These are phyloP conservation scores for Pseudonaja textilis DNA, from an alignment of 2,113 vertebrate species.

Conservation along the genomic window DNA sequence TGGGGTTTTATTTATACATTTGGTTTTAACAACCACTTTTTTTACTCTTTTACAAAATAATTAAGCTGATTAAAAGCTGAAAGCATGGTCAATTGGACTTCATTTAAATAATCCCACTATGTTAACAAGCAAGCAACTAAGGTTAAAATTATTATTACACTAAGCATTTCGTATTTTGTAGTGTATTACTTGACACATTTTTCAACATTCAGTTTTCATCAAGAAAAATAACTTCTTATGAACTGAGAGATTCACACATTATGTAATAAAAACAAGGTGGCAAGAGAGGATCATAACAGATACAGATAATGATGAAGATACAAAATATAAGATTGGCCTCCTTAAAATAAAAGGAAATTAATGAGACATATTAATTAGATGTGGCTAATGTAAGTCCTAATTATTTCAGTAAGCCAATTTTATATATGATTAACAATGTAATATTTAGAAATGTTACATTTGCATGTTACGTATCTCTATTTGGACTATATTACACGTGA, in stretches of 20 bases:
- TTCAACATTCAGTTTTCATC: slow-evolving; percentile 33
- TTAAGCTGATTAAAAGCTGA: slow-evolving; percentile 52
- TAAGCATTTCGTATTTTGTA: slow-evolving; percentile 75
- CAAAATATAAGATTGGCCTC: not conserved
- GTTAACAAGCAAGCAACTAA: slow-evolving; percentile 61
- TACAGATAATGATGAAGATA: not conserved
- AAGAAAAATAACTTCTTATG: not conserved
- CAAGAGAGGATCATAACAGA: slow-evolving; percentile 45
- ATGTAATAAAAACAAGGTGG: slow-evolving; percentile 42
- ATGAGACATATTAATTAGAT: not conserved
- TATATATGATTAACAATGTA: not conserved
- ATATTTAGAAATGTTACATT: slow-evolving; percentile 36
- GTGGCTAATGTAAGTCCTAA: not conserved
- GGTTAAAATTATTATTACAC: slow-evolving; percentile 42
- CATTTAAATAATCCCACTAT: slow-evolving; percentile 62
- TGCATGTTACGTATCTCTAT: slow-evolving; percentile 48
- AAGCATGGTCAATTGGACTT: slow-evolving; percentile 60
- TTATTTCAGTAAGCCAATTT: not conserved
- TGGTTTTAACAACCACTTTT: not conserved
- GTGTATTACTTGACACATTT: slow-evolving; percentile 24
- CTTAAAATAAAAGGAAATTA: not conserved
- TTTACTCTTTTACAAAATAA: slow-evolving; percentile 20
- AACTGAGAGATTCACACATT: slow-evolving; percentile 53
- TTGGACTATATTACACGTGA: slow-evolving; percentile 50
- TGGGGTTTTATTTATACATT: slow-evolving; percentile 7